Conservation (phyloP, 1,140 invertebrate genomes). For the Muscidifurax raptorellus region DNA sequence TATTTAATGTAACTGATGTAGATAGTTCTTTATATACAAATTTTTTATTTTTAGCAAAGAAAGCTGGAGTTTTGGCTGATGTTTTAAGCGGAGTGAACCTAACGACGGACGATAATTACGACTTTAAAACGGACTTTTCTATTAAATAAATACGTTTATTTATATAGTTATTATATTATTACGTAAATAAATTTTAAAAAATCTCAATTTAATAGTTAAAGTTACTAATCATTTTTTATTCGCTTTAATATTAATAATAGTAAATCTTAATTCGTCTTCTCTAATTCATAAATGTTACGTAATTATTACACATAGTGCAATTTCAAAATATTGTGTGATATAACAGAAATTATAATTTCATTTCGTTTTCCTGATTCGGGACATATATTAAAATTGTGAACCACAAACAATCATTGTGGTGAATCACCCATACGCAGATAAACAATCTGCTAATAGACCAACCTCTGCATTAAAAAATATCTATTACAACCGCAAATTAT, state of each 20-base stretch:
- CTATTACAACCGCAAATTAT: no score
- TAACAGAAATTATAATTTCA: no score
- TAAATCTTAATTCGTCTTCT: background rate
- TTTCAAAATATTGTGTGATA: no score
- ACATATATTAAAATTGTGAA: no score
- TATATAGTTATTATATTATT: slow-evolving; percentile 25
- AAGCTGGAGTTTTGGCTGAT: slow-evolving; percentile 60
- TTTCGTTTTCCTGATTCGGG: no score
- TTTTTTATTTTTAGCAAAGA: slow-evolving; percentile 65
- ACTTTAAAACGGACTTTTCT: slow-evolving; percentile 68
- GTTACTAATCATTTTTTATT: background rate
- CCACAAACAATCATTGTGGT: no score
- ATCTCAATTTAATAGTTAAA: background rate
- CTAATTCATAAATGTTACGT: no score
- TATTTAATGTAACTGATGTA: background rate
- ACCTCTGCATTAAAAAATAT: no score
- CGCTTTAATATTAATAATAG: background rate
- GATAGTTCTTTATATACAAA: background rate
- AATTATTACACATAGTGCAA: no score
- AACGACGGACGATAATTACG: slow-evolving; percentile 61
- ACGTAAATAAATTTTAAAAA: background rate
- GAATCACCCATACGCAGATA: no score
- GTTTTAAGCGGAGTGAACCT: slow-evolving; percentile 64
- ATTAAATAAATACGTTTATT: slow-evolving; percentile 17
- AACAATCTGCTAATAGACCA: no score